Base-by-base conservation (phyloP, 2,888 invertebrate species). In the Polylopha cassiicola region DNA sequence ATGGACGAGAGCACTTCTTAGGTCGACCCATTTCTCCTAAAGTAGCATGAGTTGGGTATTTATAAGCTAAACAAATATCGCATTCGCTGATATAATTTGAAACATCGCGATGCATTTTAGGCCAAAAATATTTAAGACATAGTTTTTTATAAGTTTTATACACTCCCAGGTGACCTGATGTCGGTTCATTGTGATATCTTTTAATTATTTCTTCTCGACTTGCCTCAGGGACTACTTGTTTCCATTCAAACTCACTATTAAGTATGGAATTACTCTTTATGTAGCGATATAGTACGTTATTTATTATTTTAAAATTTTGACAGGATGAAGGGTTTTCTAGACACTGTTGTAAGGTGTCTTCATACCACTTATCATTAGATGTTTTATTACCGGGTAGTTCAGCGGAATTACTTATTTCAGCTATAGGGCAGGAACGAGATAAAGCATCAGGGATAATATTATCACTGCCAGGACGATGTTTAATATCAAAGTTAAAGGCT, bases 11-110 rank as follows among this genome's bases (percentile, higher is more conserved):
- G 22, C 15, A 51, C 2, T 31, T 8, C 26, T 34, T 43, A 11
- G 20, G 46, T 34, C 17, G 23, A 18, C 16, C 48, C 48, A 37
- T 46, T 39, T 4, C 39, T 5, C 34, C 48, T 15, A 15, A 39
- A 3, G 37, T 50, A 10, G 4, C 30, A 20, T 28, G 44, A 26
- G 17, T 42, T 6, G 38, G 37, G 3, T n/a, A 21, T 17, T 39
- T 43, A 24, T 43, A 33, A 2, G 46, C 30, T 7, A 37, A 22
- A 38, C 28, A 31, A 4, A 6, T 24, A 17, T 29, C 33, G 27
- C 14, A 31, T 2, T 8, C 17, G 10, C 11, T 15, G 6, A 46
- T 23, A 18, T 24, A 37, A 6, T 16, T 14, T 3, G 28, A 13
- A 3, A 41, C 36, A 15, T 41, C 41, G 4, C 14, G 17, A 14